Conservation (phyloP, 2,888 invertebrate genomes). For the Drosophila multiciliata region DNA sequence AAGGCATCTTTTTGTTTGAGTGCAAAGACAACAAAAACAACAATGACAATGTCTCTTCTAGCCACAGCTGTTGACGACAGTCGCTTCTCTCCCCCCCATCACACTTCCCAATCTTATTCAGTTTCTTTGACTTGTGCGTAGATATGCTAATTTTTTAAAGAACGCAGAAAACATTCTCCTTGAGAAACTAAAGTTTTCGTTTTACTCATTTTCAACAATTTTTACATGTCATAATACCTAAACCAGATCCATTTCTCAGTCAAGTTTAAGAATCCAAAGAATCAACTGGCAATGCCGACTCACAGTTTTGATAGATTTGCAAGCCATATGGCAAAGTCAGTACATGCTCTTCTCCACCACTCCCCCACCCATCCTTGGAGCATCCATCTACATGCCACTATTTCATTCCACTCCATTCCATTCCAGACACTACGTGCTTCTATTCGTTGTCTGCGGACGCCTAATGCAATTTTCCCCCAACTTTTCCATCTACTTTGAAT, state of each 20-base stretch:
- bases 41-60: conserved; percentile 15
- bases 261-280: background rate
- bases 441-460: conserved; percentile 58
- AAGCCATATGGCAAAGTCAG: conserved; percentile 33
- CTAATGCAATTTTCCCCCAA: conserved; percentile 65
- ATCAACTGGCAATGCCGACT: conserved; percentile 1
- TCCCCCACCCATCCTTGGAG: background rate
- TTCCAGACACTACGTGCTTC: conserved; percentile 54
- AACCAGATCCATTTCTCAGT: conserved; percentile 10
- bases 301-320: conserved; percentile 40
- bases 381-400: conserved; percentile 11
- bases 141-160: conserved; percentile 39
- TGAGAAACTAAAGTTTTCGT: conserved; percentile 1
- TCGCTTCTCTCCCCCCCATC: background rate
- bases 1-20: conserved; percentile 31
- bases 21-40: conserved; percentile 10
- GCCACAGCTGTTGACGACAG: conserved; percentile 51
- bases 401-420: conserved; percentile 3
- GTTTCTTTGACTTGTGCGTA: conserved; percentile 3
- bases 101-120: background rate
- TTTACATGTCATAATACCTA: background rate
- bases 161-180: background rate
- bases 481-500: conserved; percentile 24
- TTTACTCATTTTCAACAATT: background rate
- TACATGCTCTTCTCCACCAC: background rate